These are phyloP conservation scores for Pemphredon lugubris DNA, from an alignment of 2,888 invertebrate species.

Conservation along the genomic window DNA sequence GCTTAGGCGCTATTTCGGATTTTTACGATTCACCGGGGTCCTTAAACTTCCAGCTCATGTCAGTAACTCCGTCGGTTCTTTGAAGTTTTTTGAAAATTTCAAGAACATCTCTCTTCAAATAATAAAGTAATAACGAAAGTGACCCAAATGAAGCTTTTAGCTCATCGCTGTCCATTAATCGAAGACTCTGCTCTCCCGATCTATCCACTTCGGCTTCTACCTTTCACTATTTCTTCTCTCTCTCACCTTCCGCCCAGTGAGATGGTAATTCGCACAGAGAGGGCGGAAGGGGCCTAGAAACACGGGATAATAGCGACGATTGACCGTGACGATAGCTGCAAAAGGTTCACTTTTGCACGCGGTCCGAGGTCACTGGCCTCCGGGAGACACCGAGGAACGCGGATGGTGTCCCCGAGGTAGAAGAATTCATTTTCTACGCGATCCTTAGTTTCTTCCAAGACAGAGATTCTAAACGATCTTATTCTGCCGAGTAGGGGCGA, in stretches of 20 bases:
- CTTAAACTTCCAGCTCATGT: too few species aligned
- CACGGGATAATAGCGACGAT: constrained; percentile 36
- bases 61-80: too few species aligned
- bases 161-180: too few species aligned
- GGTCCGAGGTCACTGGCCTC: constrained; percentile 35
- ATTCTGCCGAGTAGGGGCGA: too few species aligned
- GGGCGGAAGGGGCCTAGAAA: constrained; percentile 24
- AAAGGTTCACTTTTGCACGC: constrained; percentile 37
- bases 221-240: neutral
- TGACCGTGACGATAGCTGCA: constrained; percentile 32
- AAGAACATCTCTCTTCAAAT: too few species aligned
- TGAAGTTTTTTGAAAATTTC: too few species aligned
- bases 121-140: too few species aligned
- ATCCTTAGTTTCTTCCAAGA: too few species aligned
- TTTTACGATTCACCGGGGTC: too few species aligned
- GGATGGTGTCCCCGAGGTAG: neutral
- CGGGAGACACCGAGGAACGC: neutral
- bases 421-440: neutral
- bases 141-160: too few species aligned
- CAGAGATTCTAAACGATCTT: too few species aligned
- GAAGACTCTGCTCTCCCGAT: neutral
- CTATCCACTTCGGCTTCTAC: neutral
- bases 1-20: too few species aligned
- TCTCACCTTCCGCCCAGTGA: neutral
- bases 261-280: neutral